Evolutionary conservation across 2,113 vertebrate species (phyloP), one percentile per base, ranked within the genome.

Genomic region (Leuciscus idus): DNA sequence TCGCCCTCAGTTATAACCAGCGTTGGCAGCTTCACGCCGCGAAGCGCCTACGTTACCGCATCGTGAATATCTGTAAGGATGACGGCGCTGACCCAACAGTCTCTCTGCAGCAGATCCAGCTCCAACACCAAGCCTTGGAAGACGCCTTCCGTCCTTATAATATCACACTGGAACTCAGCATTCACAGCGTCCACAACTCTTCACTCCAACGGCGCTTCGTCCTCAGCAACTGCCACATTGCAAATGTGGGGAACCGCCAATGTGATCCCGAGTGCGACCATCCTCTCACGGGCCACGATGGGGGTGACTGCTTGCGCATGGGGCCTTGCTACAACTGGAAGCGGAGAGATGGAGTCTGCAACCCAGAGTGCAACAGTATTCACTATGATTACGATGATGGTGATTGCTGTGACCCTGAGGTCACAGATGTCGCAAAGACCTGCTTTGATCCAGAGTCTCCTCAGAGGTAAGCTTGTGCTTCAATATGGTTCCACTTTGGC

Each of bases 371-470:
- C 93, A 99, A 99, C 94, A 97, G 96, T 80, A 96, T 98, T 91
- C 84, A 96, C 88, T 96, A 97, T 0, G 97, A 99, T 91, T 99
- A 98, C 0, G 98, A 99, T 0, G 98, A 98, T 0, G 98, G 98
- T 0, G 98, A 99, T 93, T 99, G 98, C 94, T 99, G 98, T 0
- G 96, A 98, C 90, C 95, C 96, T 0, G 94, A 91, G 17, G 92
- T 93, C 85, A 94, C 97, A 0, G 94, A 98, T 0, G 96, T 97
- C 83, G 87, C 87, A 83, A 97, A 93, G 94, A 98, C 97, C 78
- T 99, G 98, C 93, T 99, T 99, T 0, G 97, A 99, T 90, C 98
- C 98, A 0, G 98, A 99, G 84, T 98, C 98, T 0, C 93, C 95
- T 48, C 93, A 94, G 88, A 95, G 98, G 98, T 99, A 95, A 95